Base-by-base conservation (phyloP, 2,113 vertebrate species). In the Rhinolophus sinicus region DNA sequence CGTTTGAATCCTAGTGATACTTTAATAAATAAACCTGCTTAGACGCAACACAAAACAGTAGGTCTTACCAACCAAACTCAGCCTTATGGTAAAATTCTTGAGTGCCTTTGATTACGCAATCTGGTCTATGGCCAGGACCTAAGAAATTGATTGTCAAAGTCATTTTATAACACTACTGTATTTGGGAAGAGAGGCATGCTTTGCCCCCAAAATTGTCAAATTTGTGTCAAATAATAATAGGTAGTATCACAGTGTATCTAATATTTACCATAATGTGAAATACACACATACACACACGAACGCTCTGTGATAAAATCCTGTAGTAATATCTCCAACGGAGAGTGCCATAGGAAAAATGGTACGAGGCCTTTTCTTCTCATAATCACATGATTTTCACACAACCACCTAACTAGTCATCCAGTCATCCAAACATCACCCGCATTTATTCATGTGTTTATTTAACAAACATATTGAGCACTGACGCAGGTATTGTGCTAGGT, bases 401-500 rank as follows among this genome's bases (percentile, higher is more conserved):
- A 85, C 5, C 58, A 89, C n/a, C 24, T 22, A 96, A 47, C 22
- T 24, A 85, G 30, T 87, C 54, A 56, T 40, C 40, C 3, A 60
- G 35, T 52, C 22, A 78, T 38, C 58, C 75, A 64, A 6, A 52
- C 28, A 52, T 52, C 82, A 86, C 21, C 19, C 28, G 33, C 33
- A 78, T 54, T 93, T 62, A 92, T 58, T 90, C 30, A 47, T 54
- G 33, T 54, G 15, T 40, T 76, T 76, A 96, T 80, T 93, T 44
- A 95, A 94, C 69, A 97, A 95, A 90, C 82, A 88, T 8, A 69
- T 12, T 64, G 24, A 82, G 28, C 54, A 86, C 4, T 67, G 81
- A 22, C 35, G 70, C 38, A 76, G 47, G 12, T 30, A 76, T 40
- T 82, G 1, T 54, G 12, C 22, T 82, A 54, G 33, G 50, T 44